A percentile compares a stretch with the other conserved stretches of the same genome.
These are phyloP conservation scores for Odobenus rosmarus DNA, from an alignment of 2,113 vertebrate species.

Conservation along the genomic window DNA sequence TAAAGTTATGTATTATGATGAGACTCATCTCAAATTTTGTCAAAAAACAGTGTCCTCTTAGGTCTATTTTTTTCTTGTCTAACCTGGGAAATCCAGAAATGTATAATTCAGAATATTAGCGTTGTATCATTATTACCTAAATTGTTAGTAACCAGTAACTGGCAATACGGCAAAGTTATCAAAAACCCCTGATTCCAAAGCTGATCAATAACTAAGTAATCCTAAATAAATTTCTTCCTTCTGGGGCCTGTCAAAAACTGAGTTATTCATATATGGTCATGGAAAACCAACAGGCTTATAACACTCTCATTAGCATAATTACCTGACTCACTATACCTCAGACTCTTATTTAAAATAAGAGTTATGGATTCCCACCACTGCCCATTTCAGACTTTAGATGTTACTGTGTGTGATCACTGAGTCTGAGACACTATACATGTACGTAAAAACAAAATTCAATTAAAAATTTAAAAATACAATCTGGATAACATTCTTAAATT, in stretches of 20 bases:
- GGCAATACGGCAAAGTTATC: not conserved
- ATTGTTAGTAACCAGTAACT: not conserved
- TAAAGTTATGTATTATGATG: not conserved
- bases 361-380: not conserved
- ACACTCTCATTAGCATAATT: not conserved
- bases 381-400: not conserved
- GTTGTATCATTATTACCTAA: not conserved
- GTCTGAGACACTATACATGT: not conserved
- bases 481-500: not conserved
- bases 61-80: not conserved
- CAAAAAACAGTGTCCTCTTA: not conserved
- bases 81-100: not conserved
- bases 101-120: not conserved
- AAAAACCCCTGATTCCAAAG: not conserved
- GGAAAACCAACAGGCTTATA: not conserved
- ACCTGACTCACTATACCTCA: not conserved
- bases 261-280: not conserved
- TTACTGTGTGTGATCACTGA: not conserved
- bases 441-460: not conserved
- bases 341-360: not conserved
- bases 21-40: not conserved
- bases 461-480: not conserved
- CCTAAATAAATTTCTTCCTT: not conserved
- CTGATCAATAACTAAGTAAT: not conserved
- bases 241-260: not conserved